Evolutionary conservation across 2,113 vertebrate genomes (phyloP), one percentile per base, ranked within the genome.

Genomic region (Myiagra hebetior): DNA sequence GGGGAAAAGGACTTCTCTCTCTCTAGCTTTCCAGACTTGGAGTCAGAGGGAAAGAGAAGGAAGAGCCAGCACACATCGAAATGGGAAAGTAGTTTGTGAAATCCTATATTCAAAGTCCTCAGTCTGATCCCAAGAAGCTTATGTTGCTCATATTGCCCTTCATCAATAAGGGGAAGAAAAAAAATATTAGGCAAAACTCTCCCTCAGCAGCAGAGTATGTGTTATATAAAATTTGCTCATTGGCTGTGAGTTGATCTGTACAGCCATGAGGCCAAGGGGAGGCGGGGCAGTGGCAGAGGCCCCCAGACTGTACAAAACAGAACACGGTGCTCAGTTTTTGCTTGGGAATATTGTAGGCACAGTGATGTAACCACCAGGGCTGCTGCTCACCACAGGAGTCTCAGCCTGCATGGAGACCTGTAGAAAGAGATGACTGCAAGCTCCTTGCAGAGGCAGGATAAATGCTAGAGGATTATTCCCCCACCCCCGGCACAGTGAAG

Each of bases 1-100:
- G 87, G 95, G 79, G 55, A 47, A 95, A 91, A 91, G 92, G 84
- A 68, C 81, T 94, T 60, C 77, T 81, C 91, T 80, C 81, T 75
- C 82, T 81, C 41, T 50, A 41, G 77, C 57, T 87, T 89, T 93
- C 82, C 74, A 95, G 92, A 69, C 53, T 72, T 72, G 37, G 68
- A 46, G 28, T 37, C 8, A 23, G 39, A n/a, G 53, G 35, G 27
- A 16, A 74, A 39, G 65, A 80, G 27, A 75, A 73, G n/a, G 69
- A 90, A 78, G n/a, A 65, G 79, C 49, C 79, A 89, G 39, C 31
- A 76, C 44, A 79, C 47, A 85, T 4, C 0, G 0, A 85, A 90
- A 68, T 21, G 10, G 27, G 67, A 87, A 94, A 84, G 68, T 1
- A 57, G 68, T 59, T 78, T 42, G 41, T 60, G 76, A 88, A 93